Base-by-base conservation (phyloP, 1,140 invertebrate species). In the Palaemon carinicauda region DNA sequence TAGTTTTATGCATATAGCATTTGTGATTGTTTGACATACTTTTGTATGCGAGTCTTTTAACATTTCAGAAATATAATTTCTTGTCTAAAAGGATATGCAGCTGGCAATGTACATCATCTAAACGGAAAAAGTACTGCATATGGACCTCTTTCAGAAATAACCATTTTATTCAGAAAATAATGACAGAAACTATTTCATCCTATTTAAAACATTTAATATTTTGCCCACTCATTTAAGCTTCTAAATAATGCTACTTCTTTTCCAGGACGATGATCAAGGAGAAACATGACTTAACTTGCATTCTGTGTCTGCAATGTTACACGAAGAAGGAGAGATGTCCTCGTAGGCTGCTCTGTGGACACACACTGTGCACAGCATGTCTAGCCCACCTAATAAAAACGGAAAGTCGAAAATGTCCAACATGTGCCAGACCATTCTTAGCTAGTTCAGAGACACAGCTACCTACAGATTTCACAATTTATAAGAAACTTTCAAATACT, bases 321-420 rank as follows among this genome's bases (percentile, higher is more conserved):
- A 51, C 33, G 19, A 79, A 71, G 33, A 60, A 29, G 33, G 77
- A 85, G 14, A 51, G 75, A 24, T 79, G 83, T 33, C 83, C 83
- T 12, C 75, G 83, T 5, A 14, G 41, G 3, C 75, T 85, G 19
- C 50, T 85, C 75, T 85, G 83, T 24, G 83, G 83, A 15, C 83
- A 85, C 60, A 85, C 75, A 24, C 79, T 71, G 56, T 85, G 83
- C 50, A 85, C 83, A 21, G 3, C 41, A 50, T 85, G 83, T 50
- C 75, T 85, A 1, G 83, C 78, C 5, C 31, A 29, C 0, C 24
- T 51, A 21, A 85, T 85, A 19, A 7, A 9, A 5, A 33, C 21
- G 0, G 24, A n/a, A 24, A 29, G 27, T 10, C 41, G 75, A 1
- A 31, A 56, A 12, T 85, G 83, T 31, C 75, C 60, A 17, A 41